A percentile compares a stretch with the other conserved stretches of the same genome.
phyloP scores from a whole-genome alignment of 30 jellyfish, hydroid and myxozoan genomes.

The Turritopsis dohrnii region DNA sequence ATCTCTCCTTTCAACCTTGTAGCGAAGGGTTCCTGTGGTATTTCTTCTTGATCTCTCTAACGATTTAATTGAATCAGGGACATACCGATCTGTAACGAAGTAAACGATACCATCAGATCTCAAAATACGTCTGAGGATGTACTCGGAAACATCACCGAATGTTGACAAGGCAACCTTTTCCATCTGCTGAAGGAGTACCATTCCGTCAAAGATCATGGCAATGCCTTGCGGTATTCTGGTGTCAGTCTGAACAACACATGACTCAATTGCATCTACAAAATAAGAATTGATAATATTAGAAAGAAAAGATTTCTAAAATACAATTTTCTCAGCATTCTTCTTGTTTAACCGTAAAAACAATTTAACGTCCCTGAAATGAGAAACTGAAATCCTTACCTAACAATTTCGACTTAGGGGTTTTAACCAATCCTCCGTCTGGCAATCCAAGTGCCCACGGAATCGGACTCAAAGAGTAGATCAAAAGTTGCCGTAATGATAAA shows the following conservation, averaged over 20 bases:
- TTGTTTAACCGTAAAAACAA: no score
- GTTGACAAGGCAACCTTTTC: slow-evolving; percentile 3
- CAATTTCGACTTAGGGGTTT: slow-evolving; percentile 44
- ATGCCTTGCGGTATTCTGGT: slow-evolving; percentile 18
- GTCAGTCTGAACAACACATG: slow-evolving; percentile 1
- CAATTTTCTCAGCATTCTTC: no score
- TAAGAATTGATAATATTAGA: not conserved
- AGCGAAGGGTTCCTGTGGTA: not conserved
- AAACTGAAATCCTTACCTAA: not conserved
- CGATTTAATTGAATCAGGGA: slow-evolving; percentile 16
- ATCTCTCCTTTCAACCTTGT: slow-evolving; percentile 29
- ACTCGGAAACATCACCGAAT: slow-evolving; percentile 46
- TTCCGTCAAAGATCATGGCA: slow-evolving; percentile 42
- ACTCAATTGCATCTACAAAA: not conserved
- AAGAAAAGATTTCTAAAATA: no score
- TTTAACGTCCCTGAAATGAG: not conserved
- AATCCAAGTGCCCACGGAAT: slow-evolving; percentile 53
- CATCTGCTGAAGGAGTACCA: slow-evolving; percentile 30
- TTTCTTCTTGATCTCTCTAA: not conserved
- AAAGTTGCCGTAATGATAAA: slow-evolving; percentile 18
- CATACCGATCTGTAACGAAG: slow-evolving; percentile 33
- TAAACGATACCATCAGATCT: slow-evolving; percentile 24
- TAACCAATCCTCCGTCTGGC: slow-evolving; percentile 46
- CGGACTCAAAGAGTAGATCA: slow-evolving; percentile 42
- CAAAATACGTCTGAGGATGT: slow-evolving; percentile 4